A percentile compares a stretch with the other conserved stretches of the same genome.
These are phyloP conservation scores for Artibeus lituratus DNA, from an alignment of 2,797 vertebrate genomes.

Conservation along the genomic window DNA sequence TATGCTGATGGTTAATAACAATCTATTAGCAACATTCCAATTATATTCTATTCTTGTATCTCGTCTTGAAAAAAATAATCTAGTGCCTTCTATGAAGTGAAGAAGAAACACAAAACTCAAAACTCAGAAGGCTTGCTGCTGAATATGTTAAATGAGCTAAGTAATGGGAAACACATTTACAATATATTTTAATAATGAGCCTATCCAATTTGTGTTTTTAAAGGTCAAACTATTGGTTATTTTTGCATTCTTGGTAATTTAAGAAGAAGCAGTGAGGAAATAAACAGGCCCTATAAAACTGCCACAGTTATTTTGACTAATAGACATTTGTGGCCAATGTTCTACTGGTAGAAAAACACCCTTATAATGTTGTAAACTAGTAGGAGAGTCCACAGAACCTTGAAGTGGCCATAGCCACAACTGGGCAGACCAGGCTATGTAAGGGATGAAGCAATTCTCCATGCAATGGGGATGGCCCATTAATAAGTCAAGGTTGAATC, in stretches of 20 bases:
- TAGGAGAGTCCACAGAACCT: conserved; percentile 47
- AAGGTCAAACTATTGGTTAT: conserved; percentile 84
- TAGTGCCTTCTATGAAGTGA: conserved; percentile 75
- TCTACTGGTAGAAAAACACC: conserved; percentile 66
- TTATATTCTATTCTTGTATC: conserved; percentile 62
- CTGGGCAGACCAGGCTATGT: background rate
- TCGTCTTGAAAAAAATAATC: conserved; percentile 73
- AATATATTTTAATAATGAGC: conserved; percentile 81
- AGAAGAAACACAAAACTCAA: background rate
- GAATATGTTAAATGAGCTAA: conserved; percentile 83
- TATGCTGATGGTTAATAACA: conserved; percentile 58
- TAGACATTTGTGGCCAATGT: conserved; percentile 76
- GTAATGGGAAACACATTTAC: conserved; percentile 87
- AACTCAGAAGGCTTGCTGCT: conserved; percentile 74
- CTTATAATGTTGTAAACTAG: conserved; percentile 48
- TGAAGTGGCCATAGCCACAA: background rate
- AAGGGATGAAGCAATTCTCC: background rate
- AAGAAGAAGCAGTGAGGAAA: conserved; percentile 82
- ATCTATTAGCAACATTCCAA: conserved; percentile 67
- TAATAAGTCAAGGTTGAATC: background rate
- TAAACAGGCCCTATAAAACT: conserved; percentile 82
- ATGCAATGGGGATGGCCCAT: background rate
- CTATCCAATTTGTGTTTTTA: conserved; percentile 86
- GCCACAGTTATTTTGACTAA: conserved; percentile 81
- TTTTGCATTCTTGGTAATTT: conserved; percentile 85